These are phyloP conservation scores for Pithys albifrons DNA, from an alignment of 2,113 vertebrate species.

Conservation along the genomic window DNA sequence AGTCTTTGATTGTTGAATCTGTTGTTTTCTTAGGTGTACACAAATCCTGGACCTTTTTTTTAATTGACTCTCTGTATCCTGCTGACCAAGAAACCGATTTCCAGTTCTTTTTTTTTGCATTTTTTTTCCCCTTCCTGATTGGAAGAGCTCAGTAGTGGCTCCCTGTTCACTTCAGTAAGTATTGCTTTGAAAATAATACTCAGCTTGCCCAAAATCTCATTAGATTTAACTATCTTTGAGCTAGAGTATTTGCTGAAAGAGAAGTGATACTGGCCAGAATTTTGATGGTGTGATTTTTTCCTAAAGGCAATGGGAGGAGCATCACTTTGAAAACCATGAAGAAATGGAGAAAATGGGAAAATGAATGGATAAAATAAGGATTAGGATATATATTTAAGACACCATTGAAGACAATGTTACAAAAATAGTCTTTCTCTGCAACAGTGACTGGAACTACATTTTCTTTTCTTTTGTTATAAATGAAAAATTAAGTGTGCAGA, in stretches of 20 bases:
- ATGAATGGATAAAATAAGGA: background rate
- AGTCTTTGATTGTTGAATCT: background rate
- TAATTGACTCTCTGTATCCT: background rate
- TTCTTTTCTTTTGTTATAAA: background rate
- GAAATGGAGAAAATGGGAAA: background rate
- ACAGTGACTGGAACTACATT: background rate
- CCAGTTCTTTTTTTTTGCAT: background rate
- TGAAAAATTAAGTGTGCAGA: background rate
- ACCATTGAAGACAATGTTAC: background rate
- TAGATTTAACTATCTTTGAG: background rate
- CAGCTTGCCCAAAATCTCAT: background rate
- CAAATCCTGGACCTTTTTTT: background rate
- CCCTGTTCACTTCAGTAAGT: slow-evolving; percentile 46
- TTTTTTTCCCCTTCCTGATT: background rate
- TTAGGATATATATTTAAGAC: background rate
- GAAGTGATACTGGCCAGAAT: background rate
- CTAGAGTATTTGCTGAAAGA: background rate
- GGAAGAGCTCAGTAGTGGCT: slow-evolving; percentile 20
- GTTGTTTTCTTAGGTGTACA: background rate
- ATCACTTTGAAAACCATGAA: fast-evolving
- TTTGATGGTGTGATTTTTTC: background rate
- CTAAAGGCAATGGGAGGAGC: background rate
- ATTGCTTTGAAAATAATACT: background rate
- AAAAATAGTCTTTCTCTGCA: background rate
- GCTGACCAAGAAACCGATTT: background rate